Percentiles rank a stretch among this genome's conserved stretches.
phyloP scores from a whole-genome alignment of 2,888 invertebrate genomes.

The Alviniconcha strummeri region DNA sequence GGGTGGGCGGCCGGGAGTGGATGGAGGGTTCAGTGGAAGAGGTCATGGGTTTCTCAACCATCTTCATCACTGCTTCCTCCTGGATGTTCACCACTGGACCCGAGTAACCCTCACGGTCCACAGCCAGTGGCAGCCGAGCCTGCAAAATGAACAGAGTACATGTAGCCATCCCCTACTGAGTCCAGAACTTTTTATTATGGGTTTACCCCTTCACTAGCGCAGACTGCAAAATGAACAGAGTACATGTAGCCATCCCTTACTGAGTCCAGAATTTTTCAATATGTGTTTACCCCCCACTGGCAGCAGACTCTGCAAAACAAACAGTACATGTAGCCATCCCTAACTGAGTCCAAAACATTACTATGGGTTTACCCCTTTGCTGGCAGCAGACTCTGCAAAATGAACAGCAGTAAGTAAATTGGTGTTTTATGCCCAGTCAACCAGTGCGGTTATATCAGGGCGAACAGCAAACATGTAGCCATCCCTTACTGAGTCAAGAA shows the following conservation, averaged over 20 bases:
- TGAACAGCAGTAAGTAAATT: too few relatives aligned
- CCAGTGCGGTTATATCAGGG: too few relatives aligned
- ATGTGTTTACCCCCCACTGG: slow-evolving; percentile 42
- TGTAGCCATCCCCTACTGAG: too few relatives aligned
- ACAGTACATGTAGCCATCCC: background rate
- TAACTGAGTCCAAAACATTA: too few relatives aligned
- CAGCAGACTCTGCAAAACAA: slow-evolving; percentile 49
- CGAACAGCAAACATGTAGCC: too few relatives aligned
- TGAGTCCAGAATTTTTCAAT: too few relatives aligned
- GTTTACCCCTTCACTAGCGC: slow-evolving; percentile 43
- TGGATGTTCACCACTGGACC: slow-evolving; percentile 66
- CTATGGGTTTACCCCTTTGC: too few relatives aligned
- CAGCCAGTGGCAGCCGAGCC: slow-evolving; percentile 63
- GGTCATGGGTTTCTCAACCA: slow-evolving; percentile 45
- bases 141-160: slow-evolving; percentile 30
- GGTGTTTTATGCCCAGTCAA: too few relatives aligned
- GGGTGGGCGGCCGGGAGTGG: slow-evolving; percentile 59
- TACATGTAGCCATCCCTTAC: too few relatives aligned
- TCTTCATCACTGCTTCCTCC: slow-evolving; percentile 35
- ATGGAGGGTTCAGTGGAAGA: slow-evolving; percentile 33
- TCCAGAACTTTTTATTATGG: too few relatives aligned
- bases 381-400: too few relatives aligned
- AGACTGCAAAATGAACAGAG: slow-evolving; percentile 42
- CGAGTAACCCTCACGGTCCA: slow-evolving; percentile 72
- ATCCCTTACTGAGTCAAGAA: too few relatives aligned